phyloP scores from a whole-genome alignment of 2,797 vertebrate genomes.

The Sphenopsis melanotis region DNA sequence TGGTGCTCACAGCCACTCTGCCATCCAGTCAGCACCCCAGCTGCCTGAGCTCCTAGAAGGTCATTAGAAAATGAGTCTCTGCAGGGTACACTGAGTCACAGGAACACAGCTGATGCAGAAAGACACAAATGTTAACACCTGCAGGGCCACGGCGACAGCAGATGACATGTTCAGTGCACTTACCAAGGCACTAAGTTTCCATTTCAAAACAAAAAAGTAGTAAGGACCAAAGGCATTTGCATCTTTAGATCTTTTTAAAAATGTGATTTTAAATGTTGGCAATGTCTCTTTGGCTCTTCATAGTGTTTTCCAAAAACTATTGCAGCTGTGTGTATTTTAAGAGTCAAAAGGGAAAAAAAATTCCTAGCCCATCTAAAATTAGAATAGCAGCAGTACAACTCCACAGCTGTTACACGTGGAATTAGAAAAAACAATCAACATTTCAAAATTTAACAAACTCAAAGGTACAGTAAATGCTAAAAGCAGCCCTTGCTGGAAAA shows the following conservation, averaged over 20 bases:
- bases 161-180: not conserved
- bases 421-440: not conserved
- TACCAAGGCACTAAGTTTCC: slow-evolving; percentile 39
- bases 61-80: not conserved
- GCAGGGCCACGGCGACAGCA: not conserved
- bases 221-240: not conserved
- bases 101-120: not conserved
- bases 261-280: not conserved
- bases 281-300: slow-evolving; percentile 24
- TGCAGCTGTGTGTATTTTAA: not conserved
- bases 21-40: not conserved
- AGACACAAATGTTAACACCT: not conserved
- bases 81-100: not conserved
- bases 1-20: accelerated
- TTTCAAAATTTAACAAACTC: not conserved
- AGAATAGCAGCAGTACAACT: not conserved
- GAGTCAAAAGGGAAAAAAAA: not conserved
- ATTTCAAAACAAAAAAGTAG: not conserved
- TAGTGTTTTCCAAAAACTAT: not conserved
- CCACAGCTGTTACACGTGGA: not conserved
- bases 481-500: not conserved
- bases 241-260: not conserved
- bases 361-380: not conserved
- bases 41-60: not conserved
- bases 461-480: not conserved